Base-by-base conservation (phyloP, 2,113 vertebrate genomes). In the Lepus timidus region DNA sequence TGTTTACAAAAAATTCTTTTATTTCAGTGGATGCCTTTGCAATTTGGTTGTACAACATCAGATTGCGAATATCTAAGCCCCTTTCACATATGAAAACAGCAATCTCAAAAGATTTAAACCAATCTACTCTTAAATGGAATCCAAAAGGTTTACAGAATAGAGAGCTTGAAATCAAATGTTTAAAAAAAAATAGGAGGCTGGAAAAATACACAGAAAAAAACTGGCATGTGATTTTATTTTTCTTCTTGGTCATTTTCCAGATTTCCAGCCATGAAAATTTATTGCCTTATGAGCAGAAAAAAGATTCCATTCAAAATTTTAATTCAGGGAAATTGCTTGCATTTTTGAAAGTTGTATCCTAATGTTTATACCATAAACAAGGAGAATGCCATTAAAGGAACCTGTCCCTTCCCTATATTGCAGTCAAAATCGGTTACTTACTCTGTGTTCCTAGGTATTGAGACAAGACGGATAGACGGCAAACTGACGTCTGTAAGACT, bases 161-260 rank as follows among this genome's bases (percentile, higher is more conserved):
- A 33, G 51, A 78, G 33, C 49, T 13, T 67, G 74, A 88, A 52
- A 44, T 62, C 31, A 19, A 82, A 65, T 91, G 61, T 33, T 3
- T 17, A 52, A 76, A 95, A 95, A 44, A 19, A 58, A 58, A 58
- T 19, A 58, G 55, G 17, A 58, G 55, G 55, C 55, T 58, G 55
- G 55, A 16, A 58, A 58, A 58, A 58, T 19, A 74, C 2, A 55
- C 0, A 39, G 5, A 33, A 36, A 67, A 55, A 51, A 36, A 33
- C 64, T 25, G 16, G 52, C 29, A 25, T 9, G 36, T 23, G 39
- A 20, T 36, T 64, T 90, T 91, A 19, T 75, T 3, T 9, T 71
- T 16, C 55, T 90, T 84, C 78, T 85, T 67, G 62, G 6, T 89
- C 65, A 61, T 23, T 67, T 95, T 85, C 52, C 81, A 94, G 76